Evolutionary conservation across 1,140 invertebrate species (phyloP).

Genomic region (Pygmarrhopalites habei): DNA sequence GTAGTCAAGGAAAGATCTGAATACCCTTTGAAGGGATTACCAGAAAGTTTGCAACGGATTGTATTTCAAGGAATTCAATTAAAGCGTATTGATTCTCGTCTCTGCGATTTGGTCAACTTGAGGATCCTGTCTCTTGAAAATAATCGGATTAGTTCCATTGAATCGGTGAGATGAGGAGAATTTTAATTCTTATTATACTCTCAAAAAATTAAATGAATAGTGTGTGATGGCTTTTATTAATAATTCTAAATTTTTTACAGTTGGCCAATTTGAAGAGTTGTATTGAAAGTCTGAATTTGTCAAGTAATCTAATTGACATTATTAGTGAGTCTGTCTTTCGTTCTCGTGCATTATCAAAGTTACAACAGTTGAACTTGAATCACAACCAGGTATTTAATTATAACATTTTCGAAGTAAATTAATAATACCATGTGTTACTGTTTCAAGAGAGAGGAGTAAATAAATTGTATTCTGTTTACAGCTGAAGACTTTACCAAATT

Average conservation of each 20-base stretch:
- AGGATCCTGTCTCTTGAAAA: neutral
- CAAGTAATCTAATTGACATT: neutral
- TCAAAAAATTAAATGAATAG: neutral
- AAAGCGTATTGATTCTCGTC: neutral
- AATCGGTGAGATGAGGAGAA: neutral
- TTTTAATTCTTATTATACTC: neutral
- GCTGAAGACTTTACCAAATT: neutral
- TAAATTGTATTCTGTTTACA: no score
- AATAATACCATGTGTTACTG: neutral
- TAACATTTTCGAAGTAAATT: neutral
- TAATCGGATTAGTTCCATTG: neutral
- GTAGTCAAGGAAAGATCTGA: neutral
- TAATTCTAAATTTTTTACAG: neutral
- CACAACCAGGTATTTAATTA: neutral
- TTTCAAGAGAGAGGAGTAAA: no score
- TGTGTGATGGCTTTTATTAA: neutral
- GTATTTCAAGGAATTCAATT: neutral
- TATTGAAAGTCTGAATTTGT: neutral
- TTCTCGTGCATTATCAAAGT: neutral
- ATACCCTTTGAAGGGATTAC: slow-evolving; percentile 5
- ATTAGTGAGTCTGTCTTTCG: neutral
- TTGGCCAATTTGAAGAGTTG: neutral
- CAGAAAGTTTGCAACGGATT: neutral
- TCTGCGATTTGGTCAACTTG: neutral
- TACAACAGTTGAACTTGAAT: neutral